A percentile compares a stretch with the other conserved stretches of the same genome.
These are phyloP conservation scores for Anarhynchus alexandrinus DNA, from an alignment of 2,113 vertebrate species.

Conservation along the genomic window DNA sequence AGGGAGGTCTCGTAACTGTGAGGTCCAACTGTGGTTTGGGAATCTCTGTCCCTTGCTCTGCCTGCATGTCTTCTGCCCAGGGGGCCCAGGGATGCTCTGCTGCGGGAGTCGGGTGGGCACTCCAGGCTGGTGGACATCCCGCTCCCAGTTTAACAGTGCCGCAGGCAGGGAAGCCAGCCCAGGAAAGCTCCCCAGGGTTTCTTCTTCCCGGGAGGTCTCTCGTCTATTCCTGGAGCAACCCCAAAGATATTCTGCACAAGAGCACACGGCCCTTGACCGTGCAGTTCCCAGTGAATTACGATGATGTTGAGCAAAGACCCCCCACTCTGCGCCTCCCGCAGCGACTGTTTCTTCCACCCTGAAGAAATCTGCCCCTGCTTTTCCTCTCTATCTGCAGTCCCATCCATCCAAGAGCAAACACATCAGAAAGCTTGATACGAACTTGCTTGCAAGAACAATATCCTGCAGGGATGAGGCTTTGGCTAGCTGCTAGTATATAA, in stretches of 20 bases:
- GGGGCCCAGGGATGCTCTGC: background rate
- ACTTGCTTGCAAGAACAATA: background rate
- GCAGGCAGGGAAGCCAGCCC: background rate
- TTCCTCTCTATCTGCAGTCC: background rate
- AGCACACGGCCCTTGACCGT: rapidly evolving
- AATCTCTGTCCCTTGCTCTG: background rate
- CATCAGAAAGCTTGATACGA: background rate
- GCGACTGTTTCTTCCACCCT: background rate
- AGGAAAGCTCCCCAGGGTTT: background rate
- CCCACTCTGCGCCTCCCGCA: background rate
- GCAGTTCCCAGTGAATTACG: background rate
- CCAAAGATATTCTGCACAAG: background rate
- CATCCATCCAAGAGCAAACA: background rate
- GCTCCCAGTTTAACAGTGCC: background rate
- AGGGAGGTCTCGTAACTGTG: background rate
- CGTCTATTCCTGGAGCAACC: background rate
- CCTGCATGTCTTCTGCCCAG: rapidly evolving
- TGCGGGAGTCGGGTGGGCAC: background rate
- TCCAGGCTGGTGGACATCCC: background rate
- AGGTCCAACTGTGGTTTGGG: background rate
- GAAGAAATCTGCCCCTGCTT: background rate
- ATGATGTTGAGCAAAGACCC: background rate
- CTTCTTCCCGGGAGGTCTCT: background rate
- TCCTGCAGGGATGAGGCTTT: background rate
- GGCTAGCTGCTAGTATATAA: background rate